Evolutionary conservation across 2,113 vertebrate species (phyloP).

Genomic region (Glaucomys volans): DNA sequence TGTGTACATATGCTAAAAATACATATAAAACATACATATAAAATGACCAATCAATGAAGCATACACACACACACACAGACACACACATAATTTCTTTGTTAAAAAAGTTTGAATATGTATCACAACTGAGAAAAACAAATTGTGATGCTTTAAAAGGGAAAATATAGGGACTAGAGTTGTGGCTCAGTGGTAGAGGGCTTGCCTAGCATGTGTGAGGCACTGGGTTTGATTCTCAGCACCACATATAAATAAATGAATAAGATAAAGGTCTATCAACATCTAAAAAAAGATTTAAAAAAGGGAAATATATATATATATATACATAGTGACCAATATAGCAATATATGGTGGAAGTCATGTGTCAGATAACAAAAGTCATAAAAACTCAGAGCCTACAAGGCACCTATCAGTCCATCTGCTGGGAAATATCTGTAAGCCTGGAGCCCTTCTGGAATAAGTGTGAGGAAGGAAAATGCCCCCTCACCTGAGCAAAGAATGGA

Average conservation of each 20-base stretch:
- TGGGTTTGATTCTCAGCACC: too few species aligned
- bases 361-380: neutral
- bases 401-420: neutral
- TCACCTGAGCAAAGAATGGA: neutral
- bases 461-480: neutral
- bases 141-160: neutral
- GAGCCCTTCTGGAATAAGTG: neutral
- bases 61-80: neutral
- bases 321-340: neutral
- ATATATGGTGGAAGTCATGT: neutral
- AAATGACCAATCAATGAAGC: neutral
- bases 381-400: neutral
- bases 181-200: too few species aligned
- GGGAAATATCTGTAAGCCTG: neutral
- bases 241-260: too few species aligned
- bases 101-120: neutral
- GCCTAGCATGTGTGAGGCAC: too few species aligned
- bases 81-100: neutral
- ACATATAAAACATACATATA: neutral
- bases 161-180: too few species aligned
- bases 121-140: conserved; percentile 15
- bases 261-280: too few species aligned
- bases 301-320: neutral
- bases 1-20: neutral
- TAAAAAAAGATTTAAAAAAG: too few species aligned